phyloP scores from a whole-genome alignment of 2,797 vertebrate species.

The Anniella stebbinsi region DNA sequence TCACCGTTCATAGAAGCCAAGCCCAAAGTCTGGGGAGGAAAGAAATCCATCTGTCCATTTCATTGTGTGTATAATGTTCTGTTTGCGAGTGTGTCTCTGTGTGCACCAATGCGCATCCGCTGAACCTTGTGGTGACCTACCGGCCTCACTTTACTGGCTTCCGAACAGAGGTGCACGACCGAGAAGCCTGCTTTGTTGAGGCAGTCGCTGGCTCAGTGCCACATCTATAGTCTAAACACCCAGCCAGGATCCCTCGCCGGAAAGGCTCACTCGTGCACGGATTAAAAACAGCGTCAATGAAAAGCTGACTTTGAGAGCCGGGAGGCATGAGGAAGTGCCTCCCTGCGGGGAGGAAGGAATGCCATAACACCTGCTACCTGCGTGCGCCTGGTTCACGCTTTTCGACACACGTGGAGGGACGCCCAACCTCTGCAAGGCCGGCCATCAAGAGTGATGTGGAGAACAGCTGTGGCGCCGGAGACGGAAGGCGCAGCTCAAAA shows the following conservation, averaged over 20 bases:
- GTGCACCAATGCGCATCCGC: neutral
- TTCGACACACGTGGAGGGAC: fast-evolving
- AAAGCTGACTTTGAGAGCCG: neutral
- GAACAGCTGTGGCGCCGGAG: neutral
- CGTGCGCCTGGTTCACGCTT: neutral
- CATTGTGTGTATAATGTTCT: neutral
- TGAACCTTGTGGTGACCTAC: neutral
- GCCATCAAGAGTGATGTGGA: neutral
- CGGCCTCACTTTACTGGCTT: neutral
- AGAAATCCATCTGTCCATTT: neutral
- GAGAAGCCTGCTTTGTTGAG: neutral
- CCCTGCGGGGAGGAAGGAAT: neutral
- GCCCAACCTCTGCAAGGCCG: neutral
- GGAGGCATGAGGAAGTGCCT: neutral
- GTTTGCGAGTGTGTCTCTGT: too few species aligned
- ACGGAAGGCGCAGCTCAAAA: neutral
- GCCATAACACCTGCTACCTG: neutral
- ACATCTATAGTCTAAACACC: neutral
- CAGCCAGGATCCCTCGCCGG: neutral
- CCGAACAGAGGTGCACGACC: neutral
- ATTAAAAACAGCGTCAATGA: neutral
- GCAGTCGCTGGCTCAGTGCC: neutral
- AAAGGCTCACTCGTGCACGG: neutral
- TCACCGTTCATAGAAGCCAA: too few species aligned
- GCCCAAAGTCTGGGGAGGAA: too few species aligned